phyloP scores from a whole-genome alignment of 2,888 invertebrate species.

The Drosophila setosimentum region DNA sequence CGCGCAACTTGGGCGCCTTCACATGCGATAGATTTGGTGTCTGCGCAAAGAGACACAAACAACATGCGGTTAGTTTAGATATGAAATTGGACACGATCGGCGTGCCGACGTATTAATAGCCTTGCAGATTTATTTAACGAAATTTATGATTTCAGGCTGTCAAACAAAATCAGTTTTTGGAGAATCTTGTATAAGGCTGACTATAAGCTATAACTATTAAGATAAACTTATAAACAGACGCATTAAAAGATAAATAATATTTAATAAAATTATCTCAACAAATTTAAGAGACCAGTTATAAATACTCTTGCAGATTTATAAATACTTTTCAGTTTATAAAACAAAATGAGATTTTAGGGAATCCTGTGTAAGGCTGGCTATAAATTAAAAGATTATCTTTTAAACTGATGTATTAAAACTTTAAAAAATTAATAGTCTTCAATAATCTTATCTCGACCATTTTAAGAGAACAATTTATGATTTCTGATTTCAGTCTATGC shows the following conservation, averaged over 20 bases:
- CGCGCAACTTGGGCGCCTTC: constrained; percentile 82
- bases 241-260: neutral
- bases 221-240: neutral
- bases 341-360: neutral
- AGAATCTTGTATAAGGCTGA: neutral
- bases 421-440: neutral
- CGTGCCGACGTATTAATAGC: neutral
- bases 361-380: neutral
- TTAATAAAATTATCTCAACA: neutral
- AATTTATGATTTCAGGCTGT: neutral
- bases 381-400: neutral
- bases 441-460: neutral
- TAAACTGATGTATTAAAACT: neutral
- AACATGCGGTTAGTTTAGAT: constrained; percentile 66
- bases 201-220: neutral
- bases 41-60: constrained; percentile 60
- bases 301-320: neutral
- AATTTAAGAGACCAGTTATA: neutral
- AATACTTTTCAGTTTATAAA: neutral
- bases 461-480: neutral
- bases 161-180: neutral
- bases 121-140: neutral
- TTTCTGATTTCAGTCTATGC: neutral
- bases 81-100: neutral
- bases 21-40: constrained; percentile 82